Percentiles rank a stretch among this genome's conserved stretches.
These are phyloP conservation scores for Cebus imitator DNA, from an alignment of 2,113 vertebrate genomes.

Conservation along the genomic window DNA sequence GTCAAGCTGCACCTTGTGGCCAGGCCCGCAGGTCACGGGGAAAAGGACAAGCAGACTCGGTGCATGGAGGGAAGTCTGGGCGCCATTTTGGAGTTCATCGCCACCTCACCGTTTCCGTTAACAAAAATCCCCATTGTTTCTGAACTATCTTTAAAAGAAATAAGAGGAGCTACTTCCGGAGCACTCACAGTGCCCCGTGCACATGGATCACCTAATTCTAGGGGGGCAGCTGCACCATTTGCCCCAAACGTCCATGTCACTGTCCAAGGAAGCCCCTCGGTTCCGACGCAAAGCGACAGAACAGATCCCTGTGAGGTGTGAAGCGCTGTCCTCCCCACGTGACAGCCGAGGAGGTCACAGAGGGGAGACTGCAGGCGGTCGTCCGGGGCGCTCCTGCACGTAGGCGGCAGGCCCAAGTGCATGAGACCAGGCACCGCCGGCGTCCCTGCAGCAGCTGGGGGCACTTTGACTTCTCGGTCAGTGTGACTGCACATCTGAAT, in stretches of 20 bases:
- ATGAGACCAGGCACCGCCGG: not conserved
- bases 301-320: no score
- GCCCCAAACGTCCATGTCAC: not conserved
- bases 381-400: no score
- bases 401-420: accelerated
- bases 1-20: not conserved
- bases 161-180: not conserved
- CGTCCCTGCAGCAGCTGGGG: accelerated
- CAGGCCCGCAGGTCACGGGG: not conserved
- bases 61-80: not conserved
- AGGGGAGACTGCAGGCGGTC: not conserved
- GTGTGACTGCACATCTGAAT: not conserved
- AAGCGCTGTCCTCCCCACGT: not conserved
- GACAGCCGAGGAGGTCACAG: not conserved
- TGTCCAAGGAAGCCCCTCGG: not conserved
- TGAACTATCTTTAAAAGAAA: not conserved
- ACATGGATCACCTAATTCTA: not conserved
- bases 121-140: not conserved
- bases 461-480: accelerated
- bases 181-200: not conserved
- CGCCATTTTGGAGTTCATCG: no score
- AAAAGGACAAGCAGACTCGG: not conserved
- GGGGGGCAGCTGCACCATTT: not conserved
- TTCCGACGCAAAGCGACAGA: not conserved
- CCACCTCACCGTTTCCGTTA: not conserved